phyloP scores from a whole-genome alignment of 2,113 vertebrate species.

The Hystrix cristata region DNA sequence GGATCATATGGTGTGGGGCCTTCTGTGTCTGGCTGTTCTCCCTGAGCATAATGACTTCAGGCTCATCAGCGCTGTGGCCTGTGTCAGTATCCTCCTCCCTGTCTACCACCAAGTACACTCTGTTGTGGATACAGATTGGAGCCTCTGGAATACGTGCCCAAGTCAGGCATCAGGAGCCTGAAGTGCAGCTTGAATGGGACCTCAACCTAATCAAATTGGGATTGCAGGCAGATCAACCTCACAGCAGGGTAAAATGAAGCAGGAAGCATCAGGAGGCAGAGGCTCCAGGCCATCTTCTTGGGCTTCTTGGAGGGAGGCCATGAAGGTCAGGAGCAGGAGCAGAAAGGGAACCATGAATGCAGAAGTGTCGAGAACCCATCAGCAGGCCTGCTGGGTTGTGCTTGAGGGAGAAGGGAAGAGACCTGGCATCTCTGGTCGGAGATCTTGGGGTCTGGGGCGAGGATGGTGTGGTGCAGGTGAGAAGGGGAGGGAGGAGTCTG shows the following conservation, averaged over 20 bases:
- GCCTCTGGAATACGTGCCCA: fast-evolving
- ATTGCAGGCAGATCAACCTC: neutral
- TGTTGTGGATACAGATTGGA: fast-evolving
- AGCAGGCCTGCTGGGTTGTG: neutral
- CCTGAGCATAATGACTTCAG: fast-evolving
- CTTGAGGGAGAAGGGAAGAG: neutral
- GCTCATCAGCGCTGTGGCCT: fast-evolving
- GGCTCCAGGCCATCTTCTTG: neutral
- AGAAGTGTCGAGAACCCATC: no score
- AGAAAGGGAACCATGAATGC: neutral
- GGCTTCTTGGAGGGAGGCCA: neutral
- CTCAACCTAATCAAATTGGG: neutral
- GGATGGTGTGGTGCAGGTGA: neutral
- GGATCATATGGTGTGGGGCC: fast-evolving
- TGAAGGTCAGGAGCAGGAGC: neutral
- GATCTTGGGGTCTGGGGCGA: neutral
- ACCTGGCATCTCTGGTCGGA: neutral
- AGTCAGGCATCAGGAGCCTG: neutral
- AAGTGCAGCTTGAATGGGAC: neutral
- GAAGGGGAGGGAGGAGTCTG: neutral
- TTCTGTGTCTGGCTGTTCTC: neutral
- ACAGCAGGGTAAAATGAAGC: neutral
- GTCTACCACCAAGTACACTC: fast-evolving
- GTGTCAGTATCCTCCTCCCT: no score
- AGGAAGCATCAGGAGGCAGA: neutral